These are phyloP conservation scores for Anticlea derivata DNA, from an alignment of 2,888 invertebrate species.

Conservation along the genomic window DNA sequence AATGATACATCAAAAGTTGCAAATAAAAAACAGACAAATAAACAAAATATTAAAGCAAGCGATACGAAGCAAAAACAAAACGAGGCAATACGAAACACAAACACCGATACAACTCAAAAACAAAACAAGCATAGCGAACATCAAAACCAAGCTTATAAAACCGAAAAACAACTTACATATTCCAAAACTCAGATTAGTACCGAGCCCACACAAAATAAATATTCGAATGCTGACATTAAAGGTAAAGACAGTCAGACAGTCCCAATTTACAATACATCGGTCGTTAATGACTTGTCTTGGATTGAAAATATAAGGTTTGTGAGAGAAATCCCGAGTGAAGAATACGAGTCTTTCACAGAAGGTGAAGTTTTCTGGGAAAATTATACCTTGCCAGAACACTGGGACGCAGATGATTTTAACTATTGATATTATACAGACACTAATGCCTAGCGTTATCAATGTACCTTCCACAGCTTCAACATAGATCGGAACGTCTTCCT, in stretches of 20 bases:
- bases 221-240: neutral
- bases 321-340: slow-evolving; percentile 53
- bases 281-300: slow-evolving; percentile 54
- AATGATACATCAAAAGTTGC: neutral
- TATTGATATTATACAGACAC: slow-evolving; percentile 8
- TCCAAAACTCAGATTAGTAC: neutral
- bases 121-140: neutral
- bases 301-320: slow-evolving; percentile 61
- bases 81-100: neutral
- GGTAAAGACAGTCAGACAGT: neutral
- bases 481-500: no score
- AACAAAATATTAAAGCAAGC: neutral
- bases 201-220: neutral
- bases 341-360: slow-evolving; percentile 42
- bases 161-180: slow-evolving; percentile 5
- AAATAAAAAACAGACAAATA: neutral
- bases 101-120: neutral
- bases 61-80: neutral
- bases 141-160: neutral
- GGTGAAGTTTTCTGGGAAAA: slow-evolving; percentile 62
- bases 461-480: no score
- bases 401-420: slow-evolving; percentile 50
- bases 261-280: slow-evolving; percentile 15
- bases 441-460: no score
- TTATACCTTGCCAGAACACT: slow-evolving; percentile 50